Conservation (phyloP, 2,888 invertebrate species). For the Orchesella flavescens region DNA sequence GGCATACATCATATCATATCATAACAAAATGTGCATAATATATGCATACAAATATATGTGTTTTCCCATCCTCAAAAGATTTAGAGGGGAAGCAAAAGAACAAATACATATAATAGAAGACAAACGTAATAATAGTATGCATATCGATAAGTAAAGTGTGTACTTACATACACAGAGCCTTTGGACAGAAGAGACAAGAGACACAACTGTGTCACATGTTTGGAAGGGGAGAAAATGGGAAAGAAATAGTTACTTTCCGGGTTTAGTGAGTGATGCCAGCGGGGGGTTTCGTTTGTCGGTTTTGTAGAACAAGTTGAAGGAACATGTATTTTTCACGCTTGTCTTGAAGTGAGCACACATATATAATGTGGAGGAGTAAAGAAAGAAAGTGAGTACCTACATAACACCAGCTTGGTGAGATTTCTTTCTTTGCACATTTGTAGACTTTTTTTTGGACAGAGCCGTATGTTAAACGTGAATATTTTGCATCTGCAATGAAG, state of each 20-base stretch:
- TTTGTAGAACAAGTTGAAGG: conserved; percentile 36
- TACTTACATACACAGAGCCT: not conserved
- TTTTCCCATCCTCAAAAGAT: not conserved
- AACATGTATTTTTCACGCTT: conserved; percentile 53
- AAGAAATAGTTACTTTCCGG: conserved; percentile 57
- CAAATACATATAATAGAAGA: not conserved
- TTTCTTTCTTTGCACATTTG: not conserved
- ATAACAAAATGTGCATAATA: not conserved
- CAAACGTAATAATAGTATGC: not conserved
- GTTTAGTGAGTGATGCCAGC: conserved; percentile 54
- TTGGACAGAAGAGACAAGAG: not conserved
- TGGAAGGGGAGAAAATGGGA: conserved; percentile 29
- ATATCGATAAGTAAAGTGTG: not conserved
- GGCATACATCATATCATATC: conserved; percentile 6
- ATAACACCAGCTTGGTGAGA: not conserved
- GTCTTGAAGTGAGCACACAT: conserved; percentile 30
- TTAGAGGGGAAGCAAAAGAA: too few species aligned
- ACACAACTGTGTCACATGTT: conserved; percentile 57
- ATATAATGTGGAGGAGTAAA: not conserved
- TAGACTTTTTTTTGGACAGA: not conserved
- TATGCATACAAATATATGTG: not conserved
- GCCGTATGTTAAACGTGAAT: not conserved
- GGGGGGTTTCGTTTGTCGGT: conserved; percentile 38
- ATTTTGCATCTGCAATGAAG: not conserved
- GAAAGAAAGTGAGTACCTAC: conserved; percentile 1